Evolutionary conservation across 2,888 invertebrate species (phyloP).

Genomic region (Dinocampus coccinellae): DNA sequence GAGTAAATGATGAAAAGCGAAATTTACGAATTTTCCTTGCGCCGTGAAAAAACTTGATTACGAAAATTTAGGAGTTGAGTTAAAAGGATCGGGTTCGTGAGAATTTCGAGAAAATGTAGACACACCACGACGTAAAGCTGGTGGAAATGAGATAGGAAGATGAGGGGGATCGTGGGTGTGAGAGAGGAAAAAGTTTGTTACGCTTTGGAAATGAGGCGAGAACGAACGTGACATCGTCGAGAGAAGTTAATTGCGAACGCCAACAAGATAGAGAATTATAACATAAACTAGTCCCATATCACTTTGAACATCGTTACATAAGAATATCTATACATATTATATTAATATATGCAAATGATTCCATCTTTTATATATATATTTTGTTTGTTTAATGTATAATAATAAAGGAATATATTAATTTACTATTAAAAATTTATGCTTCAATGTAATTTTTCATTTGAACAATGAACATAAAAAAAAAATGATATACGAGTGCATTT

Average conservation of each 20-base stretch:
- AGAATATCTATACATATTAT: neutral
- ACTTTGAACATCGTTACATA: conserved; percentile 12
- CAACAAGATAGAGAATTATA: conserved; percentile 62
- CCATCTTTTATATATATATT: neutral
- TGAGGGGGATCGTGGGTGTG: neutral
- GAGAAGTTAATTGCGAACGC: conserved; percentile 65
- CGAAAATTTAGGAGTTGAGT: conserved; percentile 62
- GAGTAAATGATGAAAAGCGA: conserved; percentile 44
- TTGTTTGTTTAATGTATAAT: neutral
- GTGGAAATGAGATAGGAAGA: conserved; percentile 13
- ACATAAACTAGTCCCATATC: conserved; percentile 57
- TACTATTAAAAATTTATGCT: neutral
- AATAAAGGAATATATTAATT: neutral
- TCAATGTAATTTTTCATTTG: neutral
- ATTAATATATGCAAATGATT: neutral
- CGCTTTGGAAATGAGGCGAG: conserved; percentile 64
- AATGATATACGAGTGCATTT: too few relatives aligned
- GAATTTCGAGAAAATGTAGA: neutral
- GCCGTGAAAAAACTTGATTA: conserved; percentile 63
- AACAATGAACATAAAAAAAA: too few relatives aligned
- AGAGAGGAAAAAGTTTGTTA: conserved; percentile 55
- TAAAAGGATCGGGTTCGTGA: conserved; percentile 55
- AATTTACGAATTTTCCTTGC: conserved; percentile 60
- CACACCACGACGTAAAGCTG: neutral
- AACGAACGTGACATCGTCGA: conserved; percentile 64